Evolutionary conservation across 2,888 invertebrate genomes (phyloP).

Genomic region (Neoascia interrupta): DNA sequence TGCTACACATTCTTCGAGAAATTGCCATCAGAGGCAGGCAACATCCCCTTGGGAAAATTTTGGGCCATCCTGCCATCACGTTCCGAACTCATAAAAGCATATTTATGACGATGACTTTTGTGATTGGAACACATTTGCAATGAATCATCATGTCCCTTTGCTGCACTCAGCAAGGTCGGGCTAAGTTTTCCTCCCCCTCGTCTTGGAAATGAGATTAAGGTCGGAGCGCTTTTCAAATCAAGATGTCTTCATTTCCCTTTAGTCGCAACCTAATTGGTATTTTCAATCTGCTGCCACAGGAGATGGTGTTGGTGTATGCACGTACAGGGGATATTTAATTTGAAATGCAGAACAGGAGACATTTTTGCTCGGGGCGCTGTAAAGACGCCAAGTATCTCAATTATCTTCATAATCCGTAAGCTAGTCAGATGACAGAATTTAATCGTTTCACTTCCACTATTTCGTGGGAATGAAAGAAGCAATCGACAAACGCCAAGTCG

Average conservation of each 20-base stretch:
- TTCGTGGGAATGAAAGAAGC: too few species aligned
- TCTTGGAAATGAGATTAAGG: slow-evolving; percentile 38
- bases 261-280: slow-evolving; percentile 44
- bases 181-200: neutral
- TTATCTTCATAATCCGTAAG: slow-evolving; percentile 55
- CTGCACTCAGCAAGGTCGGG: too few species aligned
- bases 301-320: too few species aligned
- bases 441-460: slow-evolving; percentile 38
- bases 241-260: slow-evolving; percentile 37
- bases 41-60: neutral
- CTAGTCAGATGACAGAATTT: slow-evolving; percentile 60
- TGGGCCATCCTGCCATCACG: slow-evolving; percentile 12
- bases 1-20: too few species aligned
- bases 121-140: slow-evolving; percentile 20
- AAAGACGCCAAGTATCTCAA: slow-evolving; percentile 30
- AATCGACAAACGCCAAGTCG: neutral
- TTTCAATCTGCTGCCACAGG: slow-evolving; percentile 31
- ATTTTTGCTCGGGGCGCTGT: neutral
- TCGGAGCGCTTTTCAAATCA: slow-evolving; percentile 31
- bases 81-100: slow-evolving; percentile 42
- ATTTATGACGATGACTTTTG: too few species aligned
- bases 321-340: slow-evolving; percentile 7
- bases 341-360: slow-evolving; percentile 21
- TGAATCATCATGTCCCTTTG: slow-evolving; percentile 1
- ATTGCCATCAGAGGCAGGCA: too few species aligned